Evolutionary conservation across 2,888 invertebrate genomes (phyloP), one percentile per base, ranked within the genome.

Genomic region (Boloria euphrosyne): DNA sequence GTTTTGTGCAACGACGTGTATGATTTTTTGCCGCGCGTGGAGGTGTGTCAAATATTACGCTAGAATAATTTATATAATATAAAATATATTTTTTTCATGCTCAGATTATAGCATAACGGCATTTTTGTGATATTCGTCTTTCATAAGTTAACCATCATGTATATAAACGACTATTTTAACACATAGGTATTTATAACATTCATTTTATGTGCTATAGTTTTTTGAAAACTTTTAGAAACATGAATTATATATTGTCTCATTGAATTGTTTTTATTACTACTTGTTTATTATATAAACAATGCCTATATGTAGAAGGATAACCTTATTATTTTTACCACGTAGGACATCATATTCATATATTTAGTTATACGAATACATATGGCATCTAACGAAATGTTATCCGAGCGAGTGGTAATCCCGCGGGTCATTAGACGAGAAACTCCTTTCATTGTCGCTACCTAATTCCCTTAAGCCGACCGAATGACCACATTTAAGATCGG

Each of bases 11-110:
- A 44, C 51, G 27, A 46, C 55, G 51, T 31, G 27, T 58, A 5
- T 64, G 44, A 64, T 64, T 46, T 64, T 64, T 58, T 46, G 31
- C 38, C 64, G 57, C 57, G 57, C 63, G 51, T 44, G 50, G 38
- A 57, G 63, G 55, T 63, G 62, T 55, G 54, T 53, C 47, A 57
- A 51, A 64, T 57, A 51, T 47, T 44, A 64, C 44, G 59, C 59
- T 50, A 59, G 49, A 59, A 59, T 31, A 59, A 59, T 59, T 59
- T 50, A 50, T 59, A 59, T 49, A 49, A 6, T 18, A 17, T 50
- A 49, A 27, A 59, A 49, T 47, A 46, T 49, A 14, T 50, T 59
- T 47, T 59, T 59, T 16, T 47, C 47, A 44, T 43, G 43, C 22
- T 57, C 27, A 57, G 44, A 57, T 22, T n/a, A 44, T 44, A 43